Evolutionary conservation across 2,888 invertebrate species (phyloP), one percentile per base, ranked within the genome.

Genomic region (Chalcis sispes): DNA sequence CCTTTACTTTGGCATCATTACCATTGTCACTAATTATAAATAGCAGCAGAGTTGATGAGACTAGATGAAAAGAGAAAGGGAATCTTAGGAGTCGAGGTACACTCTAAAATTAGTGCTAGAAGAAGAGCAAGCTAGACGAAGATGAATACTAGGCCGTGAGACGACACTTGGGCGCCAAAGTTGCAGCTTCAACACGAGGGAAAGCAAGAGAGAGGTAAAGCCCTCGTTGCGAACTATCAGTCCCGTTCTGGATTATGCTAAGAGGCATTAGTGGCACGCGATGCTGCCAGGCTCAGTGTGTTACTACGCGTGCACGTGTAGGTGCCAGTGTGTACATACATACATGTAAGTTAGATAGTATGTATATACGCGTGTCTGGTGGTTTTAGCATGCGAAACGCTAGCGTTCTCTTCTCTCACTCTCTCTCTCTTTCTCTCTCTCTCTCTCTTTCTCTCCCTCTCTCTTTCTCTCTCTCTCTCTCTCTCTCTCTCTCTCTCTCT

Each of bases 241-340:
- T 76, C 54, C 64, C 32, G 40, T 20, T 29, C 59, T 23, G 69
- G 66, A 73, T 77, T 73, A 77, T 73, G 73, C 69, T 73, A 77
- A 73, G 73, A 69, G 65, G 72, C 69, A 77, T 69, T 69, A 77
- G 72, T 42, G 42, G 62, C 72, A 62, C 62, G 72, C 72, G 75
- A 62, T 75, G 62, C 54, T 54, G 73, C 56, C 72, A 15, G 58
- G 48, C 65, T 72, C 65, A 72, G 65, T 46, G 42, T 67, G 32
- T 32, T n/a, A 5, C 10, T 23, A 20, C n/a, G 42, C 46, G 48
- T 29, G 62, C 25, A 15, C 23, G 13, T 13, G 15, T 36, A 15
- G 32, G 20, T 36, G 59, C 36, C 59, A 40, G 56, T 29, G 56
- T 29, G 32, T 29, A 27, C 8, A 23, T n/a, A n/a, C n/a, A 29